Evolutionary conservation across 30 jellyfish, hydroid and myxozoan genomes (phyloP).

Genomic region (Aurelia coerulea): DNA sequence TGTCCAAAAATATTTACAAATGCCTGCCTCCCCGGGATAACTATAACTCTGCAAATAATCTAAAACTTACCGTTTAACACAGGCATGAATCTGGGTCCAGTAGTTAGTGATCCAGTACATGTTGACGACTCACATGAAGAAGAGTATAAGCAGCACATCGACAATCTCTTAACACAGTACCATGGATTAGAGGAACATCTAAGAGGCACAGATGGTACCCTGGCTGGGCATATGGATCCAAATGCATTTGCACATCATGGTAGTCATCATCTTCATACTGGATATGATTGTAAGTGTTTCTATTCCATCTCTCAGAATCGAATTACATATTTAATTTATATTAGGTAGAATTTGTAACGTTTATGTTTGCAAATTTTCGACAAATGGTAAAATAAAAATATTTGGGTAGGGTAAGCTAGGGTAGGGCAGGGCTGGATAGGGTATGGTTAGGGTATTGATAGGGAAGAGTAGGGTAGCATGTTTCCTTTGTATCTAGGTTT

Average conservation of each 20-base stretch:
- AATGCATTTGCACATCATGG: conserved; percentile 80
- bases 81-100: conserved; percentile 74
- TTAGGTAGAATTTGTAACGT: too few relatives aligned
- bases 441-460: too few relatives aligned
- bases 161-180: conserved; percentile 76
- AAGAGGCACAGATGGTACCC: conserved; percentile 80
- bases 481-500: too few relatives aligned
- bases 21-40: too few relatives aligned
- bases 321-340: not conserved
- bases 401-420: too few relatives aligned
- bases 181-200: conserved; percentile 88
- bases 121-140: conserved; percentile 89
- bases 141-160: conserved; percentile 92
- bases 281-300: conserved; percentile 85
- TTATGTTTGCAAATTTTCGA: too few relatives aligned
- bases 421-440: too few relatives aligned
- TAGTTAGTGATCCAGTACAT: conserved; percentile 64
- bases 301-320: not conserved
- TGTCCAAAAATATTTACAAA: too few relatives aligned
- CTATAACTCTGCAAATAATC: too few relatives aligned
- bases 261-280: conserved; percentile 82
- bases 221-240: conserved; percentile 77
- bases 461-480: too few relatives aligned
- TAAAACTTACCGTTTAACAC: too few relatives aligned
- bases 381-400: too few relatives aligned